These are phyloP conservation scores for Cricetomys ansorgei DNA, from an alignment of 2,113 vertebrate species.

Conservation along the genomic window DNA sequence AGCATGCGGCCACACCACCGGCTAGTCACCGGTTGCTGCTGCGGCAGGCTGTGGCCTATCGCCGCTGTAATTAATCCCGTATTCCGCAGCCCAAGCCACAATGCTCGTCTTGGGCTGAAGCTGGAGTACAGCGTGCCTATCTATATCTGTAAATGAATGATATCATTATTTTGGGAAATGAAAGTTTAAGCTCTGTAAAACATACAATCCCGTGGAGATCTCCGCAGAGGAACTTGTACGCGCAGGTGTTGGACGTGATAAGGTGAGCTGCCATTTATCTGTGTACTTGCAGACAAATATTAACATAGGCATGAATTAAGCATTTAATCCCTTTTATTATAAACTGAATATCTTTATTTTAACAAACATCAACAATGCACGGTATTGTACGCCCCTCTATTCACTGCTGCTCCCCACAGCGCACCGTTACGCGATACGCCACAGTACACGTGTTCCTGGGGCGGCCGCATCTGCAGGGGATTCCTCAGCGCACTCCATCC, in stretches of 20 bases:
- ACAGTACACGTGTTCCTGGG: constrained; percentile 89
- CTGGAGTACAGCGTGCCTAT: constrained; percentile 87
- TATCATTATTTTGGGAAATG: constrained; percentile 93
- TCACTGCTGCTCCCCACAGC: constrained; percentile 90
- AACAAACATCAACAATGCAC: constrained; percentile 93
- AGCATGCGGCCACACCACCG: rapidly evolving
- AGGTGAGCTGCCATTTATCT: constrained; percentile 93
- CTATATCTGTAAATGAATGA: constrained; percentile 92
- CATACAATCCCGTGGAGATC: constrained; percentile 91
- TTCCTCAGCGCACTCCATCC: constrained; percentile 82
- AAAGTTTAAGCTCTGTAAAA: constrained; percentile 91
- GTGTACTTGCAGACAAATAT: constrained; percentile 93
- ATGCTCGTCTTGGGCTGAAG: constrained; percentile 85
- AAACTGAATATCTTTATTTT: constrained; percentile 98
- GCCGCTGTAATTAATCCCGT: constrained; percentile 87
- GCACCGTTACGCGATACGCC: constrained; percentile 89
- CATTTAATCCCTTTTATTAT: constrained; percentile 95
- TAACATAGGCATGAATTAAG: constrained; percentile 96
- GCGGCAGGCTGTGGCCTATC: constrained; percentile 64
- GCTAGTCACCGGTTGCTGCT: constrained; percentile 74
- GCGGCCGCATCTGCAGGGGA: constrained; percentile 86
- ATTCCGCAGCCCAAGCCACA: constrained; percentile 85
- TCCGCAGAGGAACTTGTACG: constrained; percentile 89
- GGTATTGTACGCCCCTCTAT: constrained; percentile 89
- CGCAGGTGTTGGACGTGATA: constrained; percentile 94